These are phyloP conservation scores for Probaryconus sp. DNA, from an alignment of 1,140 invertebrate genomes.

Conservation along the genomic window DNA sequence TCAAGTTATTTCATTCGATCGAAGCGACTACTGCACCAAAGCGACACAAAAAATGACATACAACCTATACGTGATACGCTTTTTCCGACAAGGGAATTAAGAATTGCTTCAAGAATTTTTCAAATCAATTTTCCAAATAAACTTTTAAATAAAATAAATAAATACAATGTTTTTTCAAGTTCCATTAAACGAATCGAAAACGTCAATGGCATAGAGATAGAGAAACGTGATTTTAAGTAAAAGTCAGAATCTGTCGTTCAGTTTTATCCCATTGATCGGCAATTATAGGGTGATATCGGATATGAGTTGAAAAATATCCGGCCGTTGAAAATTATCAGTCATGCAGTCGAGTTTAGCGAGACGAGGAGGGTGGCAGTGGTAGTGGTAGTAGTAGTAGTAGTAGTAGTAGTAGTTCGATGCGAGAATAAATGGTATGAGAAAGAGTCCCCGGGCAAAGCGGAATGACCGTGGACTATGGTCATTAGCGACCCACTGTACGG, in stretches of 20 bases:
- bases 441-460: slow-evolving; percentile 51
- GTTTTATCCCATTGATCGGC: slow-evolving; percentile 6
- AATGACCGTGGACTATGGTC: slow-evolving; percentile 54
- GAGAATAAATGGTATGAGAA: slow-evolving; percentile 52
- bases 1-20: slow-evolving; percentile 37
- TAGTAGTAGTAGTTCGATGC: slow-evolving; percentile 35
- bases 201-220: no score
- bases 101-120: no score
- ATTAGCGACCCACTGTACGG: slow-evolving; percentile 49
- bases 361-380: no score
- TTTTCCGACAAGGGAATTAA: slow-evolving; percentile 8
- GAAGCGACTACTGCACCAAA: slow-evolving; percentile 21
- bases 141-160: no score
- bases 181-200: no score
- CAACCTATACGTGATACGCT: slow-evolving; percentile 31
- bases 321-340: slow-evolving; percentile 57
- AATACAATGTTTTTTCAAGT: no score
- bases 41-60: slow-evolving; percentile 33
- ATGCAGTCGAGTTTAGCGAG: slow-evolving; percentile 19
- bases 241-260: neutral
- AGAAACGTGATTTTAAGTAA: slow-evolving; percentile 42
- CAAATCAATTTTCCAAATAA: no score
- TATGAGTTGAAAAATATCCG: slow-evolving; percentile 48
- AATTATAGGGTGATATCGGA: slow-evolving; percentile 46
- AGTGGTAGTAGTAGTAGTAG: no score